Percentiles rank a stretch among this genome's conserved stretches.
These are phyloP conservation scores for Cephalotes varians DNA, from an alignment of 2,888 invertebrate species.

Conservation along the genomic window DNA sequence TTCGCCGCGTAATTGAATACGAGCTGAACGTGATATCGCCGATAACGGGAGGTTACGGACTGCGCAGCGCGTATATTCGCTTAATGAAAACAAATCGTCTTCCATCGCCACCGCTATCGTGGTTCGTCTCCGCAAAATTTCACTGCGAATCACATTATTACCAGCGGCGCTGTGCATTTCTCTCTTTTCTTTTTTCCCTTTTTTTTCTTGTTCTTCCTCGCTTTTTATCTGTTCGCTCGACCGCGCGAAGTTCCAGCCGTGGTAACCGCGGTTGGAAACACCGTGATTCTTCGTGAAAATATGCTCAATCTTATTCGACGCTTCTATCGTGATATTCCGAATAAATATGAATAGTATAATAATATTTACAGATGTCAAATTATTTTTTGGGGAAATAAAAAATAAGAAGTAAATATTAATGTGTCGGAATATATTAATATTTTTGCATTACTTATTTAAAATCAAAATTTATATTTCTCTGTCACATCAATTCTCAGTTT, in stretches of 20 bases:
- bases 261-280: conserved; percentile 4
- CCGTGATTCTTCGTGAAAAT: conserved; percentile 16
- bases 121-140: conserved; percentile 29
- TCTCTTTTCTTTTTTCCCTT: not conserved
- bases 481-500: not conserved
- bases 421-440: not conserved
- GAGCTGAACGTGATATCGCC: conserved; percentile 52
- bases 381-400: not conserved
- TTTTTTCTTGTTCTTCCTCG: no score
- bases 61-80: conserved; percentile 51
- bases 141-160: conserved; percentile 24
- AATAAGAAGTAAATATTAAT: not conserved
- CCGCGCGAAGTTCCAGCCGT: not conserved
- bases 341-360: not conserved
- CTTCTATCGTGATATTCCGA: not conserved
- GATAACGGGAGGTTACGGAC: conserved; percentile 51
- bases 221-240: not conserved
- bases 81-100: conserved; percentile 54
- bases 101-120: not conserved
- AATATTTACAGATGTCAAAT: not conserved
- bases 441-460: not conserved
- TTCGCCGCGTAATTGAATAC: conserved; percentile 50
- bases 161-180: conserved; percentile 1
- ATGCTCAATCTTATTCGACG: not conserved
- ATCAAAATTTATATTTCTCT: conserved; percentile 39